phyloP scores from a whole-genome alignment of 1,140 invertebrate species.

The Mizuhopecten yessoensis region DNA sequence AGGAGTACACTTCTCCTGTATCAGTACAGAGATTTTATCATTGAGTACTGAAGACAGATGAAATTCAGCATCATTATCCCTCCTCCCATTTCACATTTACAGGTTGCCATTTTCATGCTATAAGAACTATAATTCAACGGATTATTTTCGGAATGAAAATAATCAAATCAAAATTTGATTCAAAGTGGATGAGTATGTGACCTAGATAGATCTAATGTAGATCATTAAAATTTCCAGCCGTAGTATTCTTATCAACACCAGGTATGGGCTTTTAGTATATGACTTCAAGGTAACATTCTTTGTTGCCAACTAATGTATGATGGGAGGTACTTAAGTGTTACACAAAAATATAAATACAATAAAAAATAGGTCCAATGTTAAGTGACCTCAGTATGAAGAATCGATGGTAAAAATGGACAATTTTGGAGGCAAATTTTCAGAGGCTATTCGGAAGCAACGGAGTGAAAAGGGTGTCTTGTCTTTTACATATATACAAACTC shows the following conservation, averaged over 20 bases:
- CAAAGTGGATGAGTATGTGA: not conserved
- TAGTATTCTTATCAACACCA: not conserved
- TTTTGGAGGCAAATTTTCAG: constrained; percentile 26
- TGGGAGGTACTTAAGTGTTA: constrained; percentile 4
- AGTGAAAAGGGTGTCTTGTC: not conserved
- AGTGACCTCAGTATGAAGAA: not conserved
- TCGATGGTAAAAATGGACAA: constrained; percentile 18
- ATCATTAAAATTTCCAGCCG: not conserved
- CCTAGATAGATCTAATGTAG: not conserved
- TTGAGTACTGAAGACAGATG: no score
- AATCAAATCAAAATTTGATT: not conserved
- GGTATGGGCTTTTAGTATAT: not conserved
- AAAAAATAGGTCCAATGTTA: not conserved
- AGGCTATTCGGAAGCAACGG: constrained; percentile 36
- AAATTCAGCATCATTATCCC: no score
- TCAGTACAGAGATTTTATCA: not conserved
- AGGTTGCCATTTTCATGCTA: not conserved
- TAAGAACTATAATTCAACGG: not conserved
- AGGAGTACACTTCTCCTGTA: not conserved
- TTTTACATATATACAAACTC: not conserved
- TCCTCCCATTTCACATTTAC: not conserved
- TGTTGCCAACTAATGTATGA: constrained; percentile 2
- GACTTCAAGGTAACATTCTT: not conserved
- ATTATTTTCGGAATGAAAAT: constrained; percentile 3
- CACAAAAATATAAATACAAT: constrained; percentile 19